phyloP scores from a whole-genome alignment of 2,797 vertebrate species.

The Anabacerthia variegaticeps region DNA sequence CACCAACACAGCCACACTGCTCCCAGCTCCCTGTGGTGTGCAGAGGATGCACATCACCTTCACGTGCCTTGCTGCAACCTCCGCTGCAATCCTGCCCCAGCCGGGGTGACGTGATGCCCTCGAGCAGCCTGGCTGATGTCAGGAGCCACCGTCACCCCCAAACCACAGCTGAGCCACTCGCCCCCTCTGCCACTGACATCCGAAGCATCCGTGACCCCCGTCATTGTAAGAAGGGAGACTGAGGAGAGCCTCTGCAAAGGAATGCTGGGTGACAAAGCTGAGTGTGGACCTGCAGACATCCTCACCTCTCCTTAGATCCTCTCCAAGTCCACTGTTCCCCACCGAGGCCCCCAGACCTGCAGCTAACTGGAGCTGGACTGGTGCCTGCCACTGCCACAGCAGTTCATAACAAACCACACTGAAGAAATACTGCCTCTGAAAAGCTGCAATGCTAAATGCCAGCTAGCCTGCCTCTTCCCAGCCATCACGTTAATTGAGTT shows the following conservation, averaged over 20 bases:
- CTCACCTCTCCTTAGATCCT: background rate
- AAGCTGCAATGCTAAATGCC: conserved; percentile 39
- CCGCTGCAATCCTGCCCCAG: background rate
- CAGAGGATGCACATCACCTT: background rate
- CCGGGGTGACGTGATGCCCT: background rate
- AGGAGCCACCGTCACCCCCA: background rate
- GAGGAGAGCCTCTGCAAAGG: background rate
- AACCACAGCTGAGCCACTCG: background rate
- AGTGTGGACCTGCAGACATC: background rate
- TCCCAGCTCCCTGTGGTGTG: background rate
- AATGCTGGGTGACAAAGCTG: background rate
- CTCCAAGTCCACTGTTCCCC: background rate
- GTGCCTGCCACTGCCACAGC: background rate
- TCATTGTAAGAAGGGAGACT: background rate
- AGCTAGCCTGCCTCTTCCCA: conserved; percentile 31
- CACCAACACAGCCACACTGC: background rate
- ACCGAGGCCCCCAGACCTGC: background rate
- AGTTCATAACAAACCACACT: background rate
- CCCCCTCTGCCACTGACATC: background rate
- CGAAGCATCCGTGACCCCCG: background rate
- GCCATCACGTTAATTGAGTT: conserved; percentile 47
- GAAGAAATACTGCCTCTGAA: conserved; percentile 6
- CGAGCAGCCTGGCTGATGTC: background rate
- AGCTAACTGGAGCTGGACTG: background rate
- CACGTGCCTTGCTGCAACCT: background rate